A percentile compares a stretch with the other conserved stretches of the same genome.
phyloP scores from a whole-genome alignment of 2,113 vertebrate genomes.

The Corythaixoides concolor region DNA sequence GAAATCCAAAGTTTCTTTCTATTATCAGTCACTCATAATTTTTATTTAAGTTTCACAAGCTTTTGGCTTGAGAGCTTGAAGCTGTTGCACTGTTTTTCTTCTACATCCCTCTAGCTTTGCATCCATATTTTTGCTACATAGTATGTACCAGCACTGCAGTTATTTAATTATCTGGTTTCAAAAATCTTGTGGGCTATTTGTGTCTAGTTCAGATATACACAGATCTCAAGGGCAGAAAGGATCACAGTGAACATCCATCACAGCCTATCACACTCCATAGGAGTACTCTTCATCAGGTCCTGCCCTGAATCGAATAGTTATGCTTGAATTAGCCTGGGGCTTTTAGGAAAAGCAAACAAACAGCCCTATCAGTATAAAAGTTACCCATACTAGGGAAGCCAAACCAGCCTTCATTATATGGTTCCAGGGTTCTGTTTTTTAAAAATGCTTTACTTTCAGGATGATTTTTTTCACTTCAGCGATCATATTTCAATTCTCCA shows the following conservation, averaged over 20 bases:
- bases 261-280: not conserved
- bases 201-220: not conserved
- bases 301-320: not conserved
- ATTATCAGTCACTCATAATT: not conserved
- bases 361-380: not conserved
- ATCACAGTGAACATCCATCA: constrained; percentile 13
- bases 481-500: not conserved
- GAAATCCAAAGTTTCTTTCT: not conserved
- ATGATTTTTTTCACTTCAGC: not conserved
- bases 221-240: constrained; percentile 11
- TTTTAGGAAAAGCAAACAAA: constrained; percentile 10
- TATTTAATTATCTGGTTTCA: not conserved
- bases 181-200: not conserved
- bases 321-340: not conserved
- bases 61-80: not conserved
- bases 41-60: not conserved
- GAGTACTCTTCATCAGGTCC: not conserved
- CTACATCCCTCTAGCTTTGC: not conserved
- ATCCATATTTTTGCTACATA: not conserved
- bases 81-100: not conserved
- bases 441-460: not conserved
- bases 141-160: not conserved
- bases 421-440: not conserved
- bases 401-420: not conserved
- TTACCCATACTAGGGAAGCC: not conserved